phyloP scores from a whole-genome alignment of 2,113 vertebrate genomes.

The Symphodus melops region DNA sequence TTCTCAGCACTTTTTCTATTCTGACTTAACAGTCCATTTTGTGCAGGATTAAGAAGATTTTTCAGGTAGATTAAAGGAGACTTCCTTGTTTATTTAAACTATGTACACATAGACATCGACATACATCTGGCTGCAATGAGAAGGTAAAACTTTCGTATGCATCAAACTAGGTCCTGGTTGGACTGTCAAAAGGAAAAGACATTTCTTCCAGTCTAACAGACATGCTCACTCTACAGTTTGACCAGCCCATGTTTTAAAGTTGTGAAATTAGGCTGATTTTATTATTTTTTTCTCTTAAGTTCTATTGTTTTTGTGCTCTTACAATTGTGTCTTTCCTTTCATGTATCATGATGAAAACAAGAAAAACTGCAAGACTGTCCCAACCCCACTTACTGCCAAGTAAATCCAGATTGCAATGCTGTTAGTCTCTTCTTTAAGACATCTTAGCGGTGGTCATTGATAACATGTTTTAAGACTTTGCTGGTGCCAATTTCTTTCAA shows the following conservation, averaged over 20 bases:
- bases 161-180: no score
- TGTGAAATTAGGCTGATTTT: no score
- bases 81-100: no score
- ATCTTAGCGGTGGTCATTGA: not conserved
- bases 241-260: no score
- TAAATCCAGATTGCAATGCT: not conserved
- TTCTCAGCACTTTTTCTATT: conserved; percentile 20
- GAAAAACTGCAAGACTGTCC: no score
- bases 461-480: no score
- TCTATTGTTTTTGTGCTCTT: not conserved
- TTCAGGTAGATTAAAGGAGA: not conserved
- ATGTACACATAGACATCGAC: not conserved
- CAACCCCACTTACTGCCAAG: not conserved
- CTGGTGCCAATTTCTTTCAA: not conserved
- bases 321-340: not conserved
- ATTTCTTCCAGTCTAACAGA: no score
- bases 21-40: not conserved
- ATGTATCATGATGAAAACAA: no score
- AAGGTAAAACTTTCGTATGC: no score
- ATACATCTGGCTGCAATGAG: not conserved
- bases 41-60: conserved; percentile 14
- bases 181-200: no score
- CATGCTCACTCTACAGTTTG: no score
- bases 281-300: no score
- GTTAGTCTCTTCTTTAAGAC: not conserved